These are phyloP conservation scores for Drosophila helvetica DNA, from an alignment of 2,888 invertebrate genomes.

Conservation along the genomic window DNA sequence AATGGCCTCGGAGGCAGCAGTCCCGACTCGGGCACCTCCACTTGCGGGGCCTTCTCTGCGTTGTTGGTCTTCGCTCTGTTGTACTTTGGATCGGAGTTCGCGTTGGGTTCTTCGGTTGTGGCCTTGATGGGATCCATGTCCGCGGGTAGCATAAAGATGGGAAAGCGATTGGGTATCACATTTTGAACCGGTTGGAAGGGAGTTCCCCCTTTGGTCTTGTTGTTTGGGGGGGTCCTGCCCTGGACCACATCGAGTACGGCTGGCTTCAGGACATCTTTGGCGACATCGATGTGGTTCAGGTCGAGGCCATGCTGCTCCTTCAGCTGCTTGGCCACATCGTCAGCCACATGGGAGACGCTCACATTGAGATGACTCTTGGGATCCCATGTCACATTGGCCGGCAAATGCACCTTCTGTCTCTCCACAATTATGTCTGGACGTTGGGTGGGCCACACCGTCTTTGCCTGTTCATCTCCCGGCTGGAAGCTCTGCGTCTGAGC, in stretches of 20 bases:
- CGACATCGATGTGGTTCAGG: conserved; percentile 67
- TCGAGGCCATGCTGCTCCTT: conserved; percentile 76
- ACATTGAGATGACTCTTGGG: conserved; percentile 73
- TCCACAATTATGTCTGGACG: conserved; percentile 50
- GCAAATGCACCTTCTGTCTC: conserved; percentile 11
- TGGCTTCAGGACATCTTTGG: conserved; percentile 68
- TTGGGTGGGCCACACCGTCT: conserved; percentile 69
- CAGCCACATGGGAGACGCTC: conserved; percentile 65
- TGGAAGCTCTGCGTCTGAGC: conserved; percentile 67
- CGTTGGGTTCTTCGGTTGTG: conserved; percentile 9
- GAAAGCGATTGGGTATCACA: conserved; percentile 76
- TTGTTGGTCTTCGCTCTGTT: conserved; percentile 63
- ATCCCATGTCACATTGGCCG: conserved; percentile 59
- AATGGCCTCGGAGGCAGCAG: conserved; percentile 59
- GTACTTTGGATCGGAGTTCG: conserved; percentile 41
- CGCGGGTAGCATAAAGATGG: conserved; percentile 75
- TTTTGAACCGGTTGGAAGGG: conserved; percentile 71
- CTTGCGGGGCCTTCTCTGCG: conserved; percentile 61
- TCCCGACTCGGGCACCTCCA: conserved; percentile 21
- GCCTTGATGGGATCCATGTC: conserved; percentile 23
- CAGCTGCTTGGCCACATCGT: conserved; percentile 64
- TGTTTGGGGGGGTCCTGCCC: conserved; percentile 64
- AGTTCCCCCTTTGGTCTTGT: conserved; percentile 42
- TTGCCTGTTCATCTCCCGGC: conserved; percentile 47
- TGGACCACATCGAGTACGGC: conserved; percentile 74